Evolutionary conservation across 2,113 vertebrate species (phyloP).

Genomic region (Recurvirostra avosetta): DNA sequence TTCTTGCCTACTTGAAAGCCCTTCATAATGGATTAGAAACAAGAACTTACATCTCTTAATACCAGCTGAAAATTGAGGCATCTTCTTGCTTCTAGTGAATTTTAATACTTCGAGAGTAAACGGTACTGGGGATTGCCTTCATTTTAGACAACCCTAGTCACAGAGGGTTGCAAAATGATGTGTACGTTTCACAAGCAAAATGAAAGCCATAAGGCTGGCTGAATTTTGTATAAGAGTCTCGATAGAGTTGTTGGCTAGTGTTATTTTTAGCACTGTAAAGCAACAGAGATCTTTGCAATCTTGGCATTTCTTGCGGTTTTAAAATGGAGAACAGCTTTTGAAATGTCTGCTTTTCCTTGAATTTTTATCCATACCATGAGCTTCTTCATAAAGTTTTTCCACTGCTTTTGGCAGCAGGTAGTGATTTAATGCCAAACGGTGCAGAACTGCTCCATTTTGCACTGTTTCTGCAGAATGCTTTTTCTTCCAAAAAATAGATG

Average conservation of each 20-base stretch:
- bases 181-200: not conserved
- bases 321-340: conserved; percentile 45
- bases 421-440: not conserved
- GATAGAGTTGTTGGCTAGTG: not conserved
- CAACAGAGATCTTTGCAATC: not conserved
- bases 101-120: conserved; percentile 39
- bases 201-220: conserved; percentile 24
- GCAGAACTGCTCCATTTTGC: not conserved
- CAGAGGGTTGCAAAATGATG: not conserved
- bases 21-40: conserved; percentile 70
- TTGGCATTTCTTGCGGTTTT: conserved; percentile 36
- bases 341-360: not conserved
- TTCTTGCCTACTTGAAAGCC: conserved; percentile 51
- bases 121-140: conserved; percentile 31
- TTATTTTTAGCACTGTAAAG: conserved; percentile 48
- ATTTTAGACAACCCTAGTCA: conserved; percentile 38
- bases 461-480: not conserved
- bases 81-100: conserved; percentile 31
- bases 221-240: not conserved
- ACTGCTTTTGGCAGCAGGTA: not conserved
- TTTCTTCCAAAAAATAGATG: not conserved
- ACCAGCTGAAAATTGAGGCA: conserved; percentile 14
- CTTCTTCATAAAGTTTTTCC: not conserved
- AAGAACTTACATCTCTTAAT: conserved; percentile 60
- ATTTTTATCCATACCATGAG: not conserved